Conservation (phyloP, 2,113 vertebrate species). For the Podarcis muralis region DNA sequence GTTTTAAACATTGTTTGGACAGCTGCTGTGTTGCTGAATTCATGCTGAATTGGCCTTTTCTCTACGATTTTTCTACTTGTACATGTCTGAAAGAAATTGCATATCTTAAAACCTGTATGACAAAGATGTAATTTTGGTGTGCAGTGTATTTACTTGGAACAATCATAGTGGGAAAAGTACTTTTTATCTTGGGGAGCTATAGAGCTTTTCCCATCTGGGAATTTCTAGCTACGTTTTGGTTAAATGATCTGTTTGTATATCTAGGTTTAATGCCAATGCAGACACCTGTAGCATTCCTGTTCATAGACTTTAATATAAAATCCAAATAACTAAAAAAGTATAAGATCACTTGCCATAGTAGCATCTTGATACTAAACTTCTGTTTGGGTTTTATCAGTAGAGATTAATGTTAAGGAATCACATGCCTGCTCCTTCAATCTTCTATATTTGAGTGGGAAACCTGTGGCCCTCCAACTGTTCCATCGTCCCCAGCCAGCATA, state of each 20-base stretch:
- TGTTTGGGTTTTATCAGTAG: neutral
- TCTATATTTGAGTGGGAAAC: too few species aligned
- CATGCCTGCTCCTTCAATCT: neutral
- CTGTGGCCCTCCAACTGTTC: too few species aligned
- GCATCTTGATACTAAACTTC: neutral
- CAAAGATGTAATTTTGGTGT: rapidly evolving
- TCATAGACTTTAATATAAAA: neutral
- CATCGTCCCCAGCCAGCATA: too few species aligned
- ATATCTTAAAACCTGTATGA: neutral
- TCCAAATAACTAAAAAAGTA: neutral
- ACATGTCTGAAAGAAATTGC: neutral
- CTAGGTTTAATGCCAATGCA: neutral
- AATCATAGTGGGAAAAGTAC: neutral
- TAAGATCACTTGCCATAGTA: neutral
- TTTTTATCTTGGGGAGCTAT: neutral
- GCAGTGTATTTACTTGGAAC: neutral
- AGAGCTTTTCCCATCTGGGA: neutral
- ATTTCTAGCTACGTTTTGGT: neutral
- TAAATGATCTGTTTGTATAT: neutral
- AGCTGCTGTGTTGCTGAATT: constrained; percentile 73
- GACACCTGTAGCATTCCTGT: neutral
- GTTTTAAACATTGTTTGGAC: constrained; percentile 75
- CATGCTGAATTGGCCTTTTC: constrained; percentile 55
- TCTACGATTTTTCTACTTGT: constrained; percentile 39
- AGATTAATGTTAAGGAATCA: neutral